Evolutionary conservation across 2,113 vertebrate genomes (phyloP).

Genomic region (Chiloscyllium plagiosum): DNA sequence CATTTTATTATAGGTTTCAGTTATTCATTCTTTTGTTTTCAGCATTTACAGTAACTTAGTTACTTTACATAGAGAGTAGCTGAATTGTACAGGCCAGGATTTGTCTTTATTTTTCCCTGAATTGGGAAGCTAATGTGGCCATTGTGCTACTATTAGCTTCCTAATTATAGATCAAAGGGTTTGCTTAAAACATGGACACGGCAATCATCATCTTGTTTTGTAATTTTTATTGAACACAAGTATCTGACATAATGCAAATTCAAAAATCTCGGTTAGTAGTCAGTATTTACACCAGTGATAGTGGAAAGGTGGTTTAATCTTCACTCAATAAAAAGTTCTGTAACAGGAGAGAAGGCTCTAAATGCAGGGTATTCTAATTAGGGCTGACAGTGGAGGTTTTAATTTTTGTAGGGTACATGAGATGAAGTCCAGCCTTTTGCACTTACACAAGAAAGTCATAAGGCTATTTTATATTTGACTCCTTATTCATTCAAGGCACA

Average conservation of each 20-base stretch:
- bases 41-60: not conserved
- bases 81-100: not conserved
- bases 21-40: not conserved
- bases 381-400: slow-evolving; percentile 57
- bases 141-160: not conserved
- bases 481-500: not conserved
- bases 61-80: not conserved
- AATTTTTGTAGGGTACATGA: not conserved
- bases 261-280: slow-evolving; percentile 85
- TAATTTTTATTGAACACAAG: slow-evolving; percentile 90
- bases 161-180: not conserved
- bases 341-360: slow-evolving; percentile 73
- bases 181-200: slow-evolving; percentile 5
- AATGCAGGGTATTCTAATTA: slow-evolving; percentile 68
- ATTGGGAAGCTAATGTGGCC: not conserved
- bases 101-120: not conserved
- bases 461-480: not conserved
- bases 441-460: not conserved
- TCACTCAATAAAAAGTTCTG: slow-evolving; percentile 78
- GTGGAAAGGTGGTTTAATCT: slow-evolving; percentile 75
- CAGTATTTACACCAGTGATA: slow-evolving; percentile 89
- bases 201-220: slow-evolving; percentile 43
- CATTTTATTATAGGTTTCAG: not conserved
- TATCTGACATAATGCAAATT: slow-evolving; percentile 84
- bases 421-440: not conserved